Evolutionary conservation across 2,888 invertebrate genomes (phyloP).

Genomic region (Glaucopsyche alexis): DNA sequence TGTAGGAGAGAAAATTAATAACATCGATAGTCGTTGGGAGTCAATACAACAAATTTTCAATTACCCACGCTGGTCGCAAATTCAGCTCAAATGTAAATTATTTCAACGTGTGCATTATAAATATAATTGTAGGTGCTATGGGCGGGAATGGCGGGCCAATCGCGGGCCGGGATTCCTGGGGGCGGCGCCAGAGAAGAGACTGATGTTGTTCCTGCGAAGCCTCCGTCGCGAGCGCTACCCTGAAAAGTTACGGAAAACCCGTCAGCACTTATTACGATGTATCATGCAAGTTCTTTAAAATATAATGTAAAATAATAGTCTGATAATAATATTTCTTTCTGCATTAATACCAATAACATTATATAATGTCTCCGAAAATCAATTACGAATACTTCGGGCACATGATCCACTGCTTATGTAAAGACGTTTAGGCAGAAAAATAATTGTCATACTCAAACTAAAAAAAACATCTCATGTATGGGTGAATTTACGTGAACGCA

Average conservation of each 20-base stretch:
- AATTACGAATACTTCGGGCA: too few species aligned
- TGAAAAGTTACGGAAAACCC: constrained; percentile 29
- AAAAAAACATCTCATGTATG: too few species aligned
- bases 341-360: too few species aligned
- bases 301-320: too few species aligned
- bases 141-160: constrained; percentile 68
- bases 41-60: constrained; percentile 80
- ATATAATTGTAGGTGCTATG: constrained; percentile 76
- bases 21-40: constrained; percentile 58
- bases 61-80: constrained; percentile 77
- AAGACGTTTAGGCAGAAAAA: too few species aligned
- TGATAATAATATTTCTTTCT: too few species aligned
- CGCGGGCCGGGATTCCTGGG: constrained; percentile 53
- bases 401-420: too few species aligned
- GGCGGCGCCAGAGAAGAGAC: constrained; percentile 70
- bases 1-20: constrained; percentile 55
- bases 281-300: not conserved
- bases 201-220: constrained; percentile 75
- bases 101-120: constrained; percentile 78
- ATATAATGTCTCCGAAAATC: too few species aligned
- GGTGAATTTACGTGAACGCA: too few species aligned
- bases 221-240: constrained; percentile 59
- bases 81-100: constrained; percentile 80
- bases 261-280: not conserved
- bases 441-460: too few species aligned